These are phyloP conservation scores for Bactericera cockerelli DNA, from an alignment of 1,140 invertebrate species.

Conservation along the genomic window DNA sequence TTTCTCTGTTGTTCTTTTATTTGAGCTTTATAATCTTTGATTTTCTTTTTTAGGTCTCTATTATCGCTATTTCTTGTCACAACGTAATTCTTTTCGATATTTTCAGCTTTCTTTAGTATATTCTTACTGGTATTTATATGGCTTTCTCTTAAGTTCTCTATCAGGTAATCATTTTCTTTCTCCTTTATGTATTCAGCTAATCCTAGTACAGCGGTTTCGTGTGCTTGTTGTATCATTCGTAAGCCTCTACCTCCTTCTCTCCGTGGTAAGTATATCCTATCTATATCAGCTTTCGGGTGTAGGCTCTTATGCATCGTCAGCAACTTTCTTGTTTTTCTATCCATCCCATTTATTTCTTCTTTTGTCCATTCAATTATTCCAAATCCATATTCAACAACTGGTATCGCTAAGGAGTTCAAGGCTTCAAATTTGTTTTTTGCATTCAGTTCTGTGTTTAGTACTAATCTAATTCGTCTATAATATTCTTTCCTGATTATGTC, in stretches of 20 bases:
- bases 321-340: constrained; percentile 1
- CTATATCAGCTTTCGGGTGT: background rate
- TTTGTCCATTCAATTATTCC: background rate
- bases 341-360: background rate
- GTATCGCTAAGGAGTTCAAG: background rate
- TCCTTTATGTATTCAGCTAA: background rate
- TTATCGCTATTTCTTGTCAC: background rate
- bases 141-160: background rate
- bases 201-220: background rate
- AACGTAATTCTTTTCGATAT: background rate
- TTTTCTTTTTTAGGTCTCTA: background rate
- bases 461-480: background rate
- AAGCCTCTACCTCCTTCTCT: background rate
- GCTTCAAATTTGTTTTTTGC: constrained; percentile 3
- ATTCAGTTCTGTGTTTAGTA: background rate
- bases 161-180: background rate
- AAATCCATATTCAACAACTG: constrained; percentile 10
- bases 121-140: background rate
- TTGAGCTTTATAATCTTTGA: background rate
- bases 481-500: constrained; percentile 9
- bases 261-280: background rate
- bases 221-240: constrained; percentile 2
- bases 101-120: background rate
- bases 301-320: background rate
- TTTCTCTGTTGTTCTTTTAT: constrained; percentile 5